Evolutionary conservation across 2,888 invertebrate genomes (phyloP).

Genomic region (Sipha maydis): DNA sequence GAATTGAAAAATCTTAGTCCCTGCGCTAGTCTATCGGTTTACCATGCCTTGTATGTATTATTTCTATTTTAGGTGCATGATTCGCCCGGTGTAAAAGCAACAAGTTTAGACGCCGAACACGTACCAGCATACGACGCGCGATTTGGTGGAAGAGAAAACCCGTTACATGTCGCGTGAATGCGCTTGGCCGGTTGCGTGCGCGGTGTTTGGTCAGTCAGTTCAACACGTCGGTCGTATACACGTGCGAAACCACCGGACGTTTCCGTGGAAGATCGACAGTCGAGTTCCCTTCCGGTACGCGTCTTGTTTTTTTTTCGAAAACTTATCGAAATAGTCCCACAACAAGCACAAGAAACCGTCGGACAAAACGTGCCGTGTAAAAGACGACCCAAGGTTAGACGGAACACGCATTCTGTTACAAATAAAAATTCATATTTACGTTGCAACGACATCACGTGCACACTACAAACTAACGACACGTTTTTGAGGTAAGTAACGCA

Average conservation of each 20-base stretch:
- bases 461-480: background rate
- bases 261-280: background rate
- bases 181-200: background rate
- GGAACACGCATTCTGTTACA: background rate
- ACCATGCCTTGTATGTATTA: background rate
- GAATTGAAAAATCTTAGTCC: too few relatives aligned
- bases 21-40: too few relatives aligned
- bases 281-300: too few relatives aligned
- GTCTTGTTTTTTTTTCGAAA: background rate
- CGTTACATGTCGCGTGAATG: constrained; percentile 41
- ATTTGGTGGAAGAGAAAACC: constrained; percentile 33
- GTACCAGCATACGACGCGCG: background rate
- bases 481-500: too few relatives aligned
- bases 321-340: background rate
- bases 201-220: background rate
- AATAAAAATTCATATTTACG: background rate
- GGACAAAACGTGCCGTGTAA: background rate
- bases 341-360: background rate
- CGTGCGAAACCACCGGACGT: background rate
- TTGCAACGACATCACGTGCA: background rate
- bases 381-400: background rate
- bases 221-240: constrained; percentile 1
- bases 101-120: background rate
- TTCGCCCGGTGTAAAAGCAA: background rate
- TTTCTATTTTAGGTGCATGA: background rate